Conservation (phyloP, 2,113 vertebrate species). For the Oryzias melastigma region DNA sequence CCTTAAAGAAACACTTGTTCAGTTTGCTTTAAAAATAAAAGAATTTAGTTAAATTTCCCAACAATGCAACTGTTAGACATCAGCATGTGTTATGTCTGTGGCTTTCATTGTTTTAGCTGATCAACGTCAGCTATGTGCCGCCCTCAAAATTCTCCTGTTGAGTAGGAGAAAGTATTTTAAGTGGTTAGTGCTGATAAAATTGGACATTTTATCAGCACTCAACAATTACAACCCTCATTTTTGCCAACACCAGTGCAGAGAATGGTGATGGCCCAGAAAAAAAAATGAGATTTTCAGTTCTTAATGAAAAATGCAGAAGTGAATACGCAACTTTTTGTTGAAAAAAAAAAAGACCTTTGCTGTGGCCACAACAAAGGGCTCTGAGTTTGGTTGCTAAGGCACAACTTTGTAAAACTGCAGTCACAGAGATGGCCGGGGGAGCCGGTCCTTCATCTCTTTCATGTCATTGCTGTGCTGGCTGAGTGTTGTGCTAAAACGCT, state of each 20-base stretch:
- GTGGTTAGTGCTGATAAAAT: neutral
- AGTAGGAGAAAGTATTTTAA: too few species aligned
- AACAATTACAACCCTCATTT: neutral
- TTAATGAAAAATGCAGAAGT: neutral
- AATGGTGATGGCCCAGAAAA: neutral
- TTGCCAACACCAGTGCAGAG: neutral
- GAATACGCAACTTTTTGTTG: neutral
- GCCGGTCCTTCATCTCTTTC: too few species aligned
- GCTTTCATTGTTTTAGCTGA: too few species aligned
- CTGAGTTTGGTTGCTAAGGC: neutral
- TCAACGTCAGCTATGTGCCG: too few species aligned
- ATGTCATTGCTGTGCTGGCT: neutral
- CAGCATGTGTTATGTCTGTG: too few species aligned
- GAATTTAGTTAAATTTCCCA: too few species aligned
- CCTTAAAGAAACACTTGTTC: too few species aligned
- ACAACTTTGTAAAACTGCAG: neutral
- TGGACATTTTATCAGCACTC: conserved; percentile 29
- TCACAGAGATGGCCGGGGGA: neutral
- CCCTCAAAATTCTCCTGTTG: too few species aligned
- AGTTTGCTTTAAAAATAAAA: too few species aligned
- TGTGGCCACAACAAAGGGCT: neutral
- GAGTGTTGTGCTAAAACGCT: neutral
- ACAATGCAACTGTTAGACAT: too few species aligned
- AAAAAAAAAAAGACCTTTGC: neutral
- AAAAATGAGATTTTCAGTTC: neutral